These are phyloP conservation scores for Sminthurinus signatus DNA, from an alignment of 1,140 invertebrate species.

Conservation along the genomic window DNA sequence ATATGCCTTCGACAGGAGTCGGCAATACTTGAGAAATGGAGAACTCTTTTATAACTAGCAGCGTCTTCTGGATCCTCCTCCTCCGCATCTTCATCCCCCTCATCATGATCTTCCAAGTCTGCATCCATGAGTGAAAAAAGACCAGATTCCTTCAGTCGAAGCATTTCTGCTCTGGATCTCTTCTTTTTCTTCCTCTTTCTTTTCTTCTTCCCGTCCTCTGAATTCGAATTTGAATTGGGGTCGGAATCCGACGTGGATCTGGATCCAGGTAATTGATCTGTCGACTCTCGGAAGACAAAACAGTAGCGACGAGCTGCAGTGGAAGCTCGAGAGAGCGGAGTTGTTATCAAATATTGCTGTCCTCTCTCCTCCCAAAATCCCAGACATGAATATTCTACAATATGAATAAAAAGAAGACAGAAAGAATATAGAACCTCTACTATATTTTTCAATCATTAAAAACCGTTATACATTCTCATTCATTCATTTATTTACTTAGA, in stretches of 20 bases:
- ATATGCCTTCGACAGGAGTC: conserved; percentile 38
- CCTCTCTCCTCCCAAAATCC: conserved; percentile 66
- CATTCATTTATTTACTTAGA: too few species aligned
- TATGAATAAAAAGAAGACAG: not conserved
- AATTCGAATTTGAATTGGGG: too few species aligned
- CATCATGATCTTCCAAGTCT: not conserved
- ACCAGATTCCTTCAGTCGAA: too few species aligned
- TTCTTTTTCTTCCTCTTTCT: not conserved
- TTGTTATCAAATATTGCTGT: conserved; percentile 68
- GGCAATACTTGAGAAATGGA: conserved; percentile 23
- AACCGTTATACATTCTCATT: too few species aligned
- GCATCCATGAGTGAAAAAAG: not conserved
- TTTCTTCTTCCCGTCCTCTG: not conserved
- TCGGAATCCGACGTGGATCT: too few species aligned
- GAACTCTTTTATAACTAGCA: not conserved
- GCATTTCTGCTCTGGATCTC: not conserved
- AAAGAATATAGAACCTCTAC: not conserved
- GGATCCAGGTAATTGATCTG: not conserved
- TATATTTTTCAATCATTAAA: too few species aligned
- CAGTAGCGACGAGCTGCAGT: conserved; percentile 55
- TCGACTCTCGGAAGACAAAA: conserved; percentile 54
- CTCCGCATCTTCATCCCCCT: not conserved
- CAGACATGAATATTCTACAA: conserved; percentile 69
- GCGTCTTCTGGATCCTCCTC: not conserved
- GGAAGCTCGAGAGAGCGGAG: conserved; percentile 55